phyloP scores from a whole-genome alignment of 2,888 invertebrate genomes.

The Anoncus sp. region DNA sequence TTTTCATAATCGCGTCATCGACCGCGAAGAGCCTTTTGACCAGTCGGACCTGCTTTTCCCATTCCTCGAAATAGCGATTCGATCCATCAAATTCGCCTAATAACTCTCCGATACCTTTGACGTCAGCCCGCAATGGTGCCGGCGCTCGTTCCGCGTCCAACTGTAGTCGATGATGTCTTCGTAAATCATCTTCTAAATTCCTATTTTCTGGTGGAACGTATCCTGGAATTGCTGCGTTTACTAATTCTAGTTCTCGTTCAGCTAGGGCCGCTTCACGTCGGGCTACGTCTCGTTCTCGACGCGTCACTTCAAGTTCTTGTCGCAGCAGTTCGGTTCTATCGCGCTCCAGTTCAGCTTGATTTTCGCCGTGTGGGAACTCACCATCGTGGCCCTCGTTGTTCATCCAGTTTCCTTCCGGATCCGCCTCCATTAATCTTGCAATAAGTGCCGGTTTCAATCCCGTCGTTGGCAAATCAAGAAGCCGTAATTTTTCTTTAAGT shows the following conservation, averaged over 20 bases:
- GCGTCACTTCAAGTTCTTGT: conserved; percentile 40
- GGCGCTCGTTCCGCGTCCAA: not conserved
- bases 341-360: conserved; percentile 18
- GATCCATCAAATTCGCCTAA: conserved; percentile 50
- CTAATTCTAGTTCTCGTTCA: conserved; percentile 18
- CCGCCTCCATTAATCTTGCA: conserved; percentile 43
- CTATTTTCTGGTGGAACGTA: not conserved
- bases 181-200: conserved; percentile 4
- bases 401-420: conserved; percentile 50
- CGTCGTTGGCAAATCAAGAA: conserved; percentile 12
- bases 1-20: conserved; percentile 48
- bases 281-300: conserved; percentile 47
- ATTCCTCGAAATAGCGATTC: conserved; percentile 51
- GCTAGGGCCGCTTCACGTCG: conserved; percentile 40
- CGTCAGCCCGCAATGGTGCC: conserved; percentile 40
- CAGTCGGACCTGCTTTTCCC: conserved; percentile 53
- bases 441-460: conserved; percentile 36
- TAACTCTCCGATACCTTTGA: conserved; percentile 52
- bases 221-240: not conserved
- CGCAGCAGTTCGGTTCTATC: conserved; percentile 25
- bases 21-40: conserved; percentile 37
- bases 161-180: conserved; percentile 1
- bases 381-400: too few species aligned
- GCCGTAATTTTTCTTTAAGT: conserved; percentile 46
- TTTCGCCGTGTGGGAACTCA: not conserved